phyloP scores from a whole-genome alignment of 2,113 vertebrate genomes.

The Rhinoderma darwinii region DNA sequence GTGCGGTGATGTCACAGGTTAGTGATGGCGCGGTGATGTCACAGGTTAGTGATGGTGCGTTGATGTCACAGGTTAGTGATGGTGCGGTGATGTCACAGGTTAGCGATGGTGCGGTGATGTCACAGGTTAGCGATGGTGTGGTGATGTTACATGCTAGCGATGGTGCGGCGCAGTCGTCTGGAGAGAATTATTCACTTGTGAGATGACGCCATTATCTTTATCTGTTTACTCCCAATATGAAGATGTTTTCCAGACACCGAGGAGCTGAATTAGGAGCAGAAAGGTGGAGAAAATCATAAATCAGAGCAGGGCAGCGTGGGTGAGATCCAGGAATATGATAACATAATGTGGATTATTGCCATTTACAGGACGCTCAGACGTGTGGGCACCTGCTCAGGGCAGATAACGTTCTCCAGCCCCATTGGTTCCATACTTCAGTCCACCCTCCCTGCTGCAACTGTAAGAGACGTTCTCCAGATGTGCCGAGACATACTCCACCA shows the following conservation, averaged over 20 bases:
- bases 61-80: not conserved
- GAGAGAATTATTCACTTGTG: not conserved
- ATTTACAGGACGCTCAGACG: not conserved
- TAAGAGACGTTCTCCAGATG: conserved; percentile 31
- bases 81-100: not conserved
- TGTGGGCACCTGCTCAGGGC: conserved; percentile 1
- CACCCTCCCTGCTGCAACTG: not conserved
- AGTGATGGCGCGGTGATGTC: not conserved
- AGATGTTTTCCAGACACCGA: not conserved
- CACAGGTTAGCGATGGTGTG: not conserved
- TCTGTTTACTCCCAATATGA: not conserved
- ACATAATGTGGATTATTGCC: not conserved
- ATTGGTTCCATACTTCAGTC: not conserved
- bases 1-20: not conserved
- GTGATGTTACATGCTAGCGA: not conserved
- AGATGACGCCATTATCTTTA: not conserved
- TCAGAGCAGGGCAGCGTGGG: not conserved
- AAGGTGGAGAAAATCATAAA: not conserved
- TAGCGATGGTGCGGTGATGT: not conserved
- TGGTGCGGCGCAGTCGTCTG: not conserved
- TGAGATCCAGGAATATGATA: not conserved
- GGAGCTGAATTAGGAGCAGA: not conserved
- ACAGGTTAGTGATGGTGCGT: not conserved
- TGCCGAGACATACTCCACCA: not conserved
- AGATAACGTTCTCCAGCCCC: not conserved